Conservation (phyloP, 2,113 vertebrate genomes). For the Chionodraco myersi region DNA sequence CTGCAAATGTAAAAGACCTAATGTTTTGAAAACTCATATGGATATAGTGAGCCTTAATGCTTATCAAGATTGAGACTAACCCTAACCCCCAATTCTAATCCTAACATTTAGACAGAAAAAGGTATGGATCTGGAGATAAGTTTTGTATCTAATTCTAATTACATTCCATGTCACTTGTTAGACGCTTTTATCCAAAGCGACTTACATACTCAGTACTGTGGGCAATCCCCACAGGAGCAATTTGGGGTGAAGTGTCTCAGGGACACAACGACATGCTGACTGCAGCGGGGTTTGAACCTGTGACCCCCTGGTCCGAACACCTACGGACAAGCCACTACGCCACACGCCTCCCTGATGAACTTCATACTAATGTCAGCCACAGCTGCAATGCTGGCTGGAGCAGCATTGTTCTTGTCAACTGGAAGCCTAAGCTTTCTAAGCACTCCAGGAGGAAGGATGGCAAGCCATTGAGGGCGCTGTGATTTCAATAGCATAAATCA, state of each 20-base stretch:
- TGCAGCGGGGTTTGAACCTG: too few species aligned
- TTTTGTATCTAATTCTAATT: conserved; percentile 28
- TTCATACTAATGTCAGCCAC: conserved; percentile 13
- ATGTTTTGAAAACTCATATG: not conserved
- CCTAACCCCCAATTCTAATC: too few species aligned
- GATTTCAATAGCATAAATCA: conserved; percentile 62
- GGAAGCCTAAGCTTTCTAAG: conserved; percentile 36
- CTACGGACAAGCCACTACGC: too few species aligned
- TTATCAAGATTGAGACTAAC: not conserved
- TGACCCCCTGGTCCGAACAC: too few species aligned
- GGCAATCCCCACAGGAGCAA: too few species aligned
- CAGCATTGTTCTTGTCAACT: conserved; percentile 5
- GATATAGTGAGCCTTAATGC: not conserved
- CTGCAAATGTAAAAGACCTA: not conserved
- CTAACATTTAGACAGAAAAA: conserved; percentile 4
- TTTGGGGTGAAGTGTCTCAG: too few species aligned
- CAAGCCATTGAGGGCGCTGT: conserved; percentile 9
- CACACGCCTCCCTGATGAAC: too few species aligned
- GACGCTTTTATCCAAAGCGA: too few species aligned
- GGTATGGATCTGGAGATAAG: conserved; percentile 9
- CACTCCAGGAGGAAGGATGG: conserved; percentile 23
- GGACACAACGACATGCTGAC: too few species aligned
- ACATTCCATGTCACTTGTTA: too few species aligned
- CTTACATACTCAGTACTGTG: too few species aligned
- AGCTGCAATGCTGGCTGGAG: conserved; percentile 32